Conservation (phyloP, 2,113 vertebrate genomes). For the Psephotus haematonotus region DNA sequence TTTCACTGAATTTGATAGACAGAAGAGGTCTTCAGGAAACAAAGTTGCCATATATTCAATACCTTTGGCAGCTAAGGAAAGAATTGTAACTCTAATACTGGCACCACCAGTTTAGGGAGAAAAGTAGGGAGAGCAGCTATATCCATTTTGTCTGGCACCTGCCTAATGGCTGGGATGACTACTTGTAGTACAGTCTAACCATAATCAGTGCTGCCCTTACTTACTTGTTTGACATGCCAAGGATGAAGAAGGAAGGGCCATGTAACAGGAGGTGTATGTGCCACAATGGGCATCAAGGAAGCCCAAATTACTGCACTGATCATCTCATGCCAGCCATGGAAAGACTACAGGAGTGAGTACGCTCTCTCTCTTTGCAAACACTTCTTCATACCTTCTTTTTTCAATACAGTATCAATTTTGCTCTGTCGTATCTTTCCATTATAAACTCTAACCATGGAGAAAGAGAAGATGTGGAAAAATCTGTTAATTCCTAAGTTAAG, state of each 20-base stretch:
- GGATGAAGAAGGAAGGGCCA: background rate
- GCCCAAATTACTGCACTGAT: background rate
- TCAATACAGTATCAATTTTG: background rate
- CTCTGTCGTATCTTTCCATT: background rate
- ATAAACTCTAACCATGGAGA: background rate
- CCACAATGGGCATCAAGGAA: background rate
- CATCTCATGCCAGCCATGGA: background rate
- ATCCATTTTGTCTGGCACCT: background rate
- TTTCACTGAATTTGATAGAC: background rate
- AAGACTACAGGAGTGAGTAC: background rate
- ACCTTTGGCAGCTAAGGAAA: background rate
- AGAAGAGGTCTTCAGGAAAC: background rate
- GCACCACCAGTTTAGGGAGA: background rate
- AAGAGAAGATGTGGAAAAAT: background rate
- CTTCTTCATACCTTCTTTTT: background rate
- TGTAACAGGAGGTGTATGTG: rapidly evolving
- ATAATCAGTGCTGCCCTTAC: background rate
- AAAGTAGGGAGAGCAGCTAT: background rate
- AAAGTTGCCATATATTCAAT: background rate
- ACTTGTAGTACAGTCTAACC: background rate
- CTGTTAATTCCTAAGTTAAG: background rate
- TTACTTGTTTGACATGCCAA: background rate
- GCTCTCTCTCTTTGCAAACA: background rate
- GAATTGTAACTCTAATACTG: background rate
- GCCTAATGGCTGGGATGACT: background rate